These are phyloP conservation scores for Motacilla alba DNA, from an alignment of 2,113 vertebrate genomes.

Conservation along the genomic window DNA sequence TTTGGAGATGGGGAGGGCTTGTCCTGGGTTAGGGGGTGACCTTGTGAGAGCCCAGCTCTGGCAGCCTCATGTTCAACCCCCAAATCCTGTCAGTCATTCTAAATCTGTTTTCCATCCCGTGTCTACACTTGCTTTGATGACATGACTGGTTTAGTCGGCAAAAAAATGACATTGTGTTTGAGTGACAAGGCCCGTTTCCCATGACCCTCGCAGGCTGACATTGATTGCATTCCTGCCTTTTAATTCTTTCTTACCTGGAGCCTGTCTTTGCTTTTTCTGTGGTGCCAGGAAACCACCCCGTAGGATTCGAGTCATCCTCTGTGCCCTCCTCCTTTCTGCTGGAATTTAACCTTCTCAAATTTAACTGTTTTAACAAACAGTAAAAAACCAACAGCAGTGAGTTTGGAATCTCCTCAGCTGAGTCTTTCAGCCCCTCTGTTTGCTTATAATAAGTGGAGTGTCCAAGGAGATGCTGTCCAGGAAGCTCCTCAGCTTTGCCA, in stretches of 20 bases:
- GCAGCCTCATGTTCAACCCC: background rate
- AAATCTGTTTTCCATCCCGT: background rate
- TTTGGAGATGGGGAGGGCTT: background rate
- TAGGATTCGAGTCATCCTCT: background rate
- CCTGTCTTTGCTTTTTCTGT: background rate
- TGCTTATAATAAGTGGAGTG: background rate
- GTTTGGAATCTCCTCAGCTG: background rate
- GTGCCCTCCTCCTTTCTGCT: background rate
- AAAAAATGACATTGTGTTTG: background rate
- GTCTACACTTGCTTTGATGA: background rate
- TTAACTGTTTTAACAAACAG: background rate
- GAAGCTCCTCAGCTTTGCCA: background rate
- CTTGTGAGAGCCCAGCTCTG: background rate
- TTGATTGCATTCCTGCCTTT: background rate
- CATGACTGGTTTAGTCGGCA: background rate
- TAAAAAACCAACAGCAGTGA: background rate
- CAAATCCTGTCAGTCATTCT: background rate
- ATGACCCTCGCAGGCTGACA: background rate
- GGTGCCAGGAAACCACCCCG: background rate
- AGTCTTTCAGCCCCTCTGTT: background rate
- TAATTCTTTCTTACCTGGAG: constrained; percentile 14
- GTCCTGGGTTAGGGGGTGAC: background rate
- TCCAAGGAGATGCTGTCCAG: background rate
- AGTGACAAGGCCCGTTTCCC: constrained; percentile 10
- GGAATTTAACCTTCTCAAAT: background rate